Conservation (phyloP, 2,888 invertebrate species). For the Apodemia zela region DNA sequence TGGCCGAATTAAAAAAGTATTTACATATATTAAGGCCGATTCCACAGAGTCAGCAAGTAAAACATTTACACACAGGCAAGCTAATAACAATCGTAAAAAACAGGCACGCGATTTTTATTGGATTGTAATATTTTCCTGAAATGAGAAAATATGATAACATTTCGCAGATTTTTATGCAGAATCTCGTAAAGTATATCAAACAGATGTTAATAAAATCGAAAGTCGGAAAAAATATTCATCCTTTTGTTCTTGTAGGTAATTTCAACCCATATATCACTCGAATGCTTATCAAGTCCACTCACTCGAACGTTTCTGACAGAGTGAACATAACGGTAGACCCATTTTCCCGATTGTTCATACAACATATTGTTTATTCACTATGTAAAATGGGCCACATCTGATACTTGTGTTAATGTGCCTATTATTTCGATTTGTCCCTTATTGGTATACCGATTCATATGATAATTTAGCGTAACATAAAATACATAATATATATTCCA, state of each 20-base stretch:
- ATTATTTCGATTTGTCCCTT: background rate
- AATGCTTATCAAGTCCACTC: conserved; percentile 15
- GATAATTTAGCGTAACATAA: too few relatives aligned
- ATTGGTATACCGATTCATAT: background rate
- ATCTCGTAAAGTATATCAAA: background rate
- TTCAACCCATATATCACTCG: conserved; percentile 9
- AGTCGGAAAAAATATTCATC: conserved; percentile 9
- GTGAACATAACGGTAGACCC: conserved; percentile 21
- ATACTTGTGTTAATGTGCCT: background rate
- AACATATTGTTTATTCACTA: conserved; percentile 37
- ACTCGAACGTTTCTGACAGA: conserved; percentile 15
- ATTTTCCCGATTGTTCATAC: conserved; percentile 33
- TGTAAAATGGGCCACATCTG: conserved; percentile 1
- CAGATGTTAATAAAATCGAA: conserved; percentile 1
- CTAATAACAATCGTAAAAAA: too few relatives aligned
- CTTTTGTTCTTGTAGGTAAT: conserved; percentile 15
- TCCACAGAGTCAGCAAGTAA: too few relatives aligned
- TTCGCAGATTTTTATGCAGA: background rate
- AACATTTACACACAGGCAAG: too few relatives aligned
- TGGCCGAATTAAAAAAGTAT: too few relatives aligned
- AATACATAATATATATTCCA: too few relatives aligned
- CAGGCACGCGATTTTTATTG: too few relatives aligned
- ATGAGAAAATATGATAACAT: too few relatives aligned
- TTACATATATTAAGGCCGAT: too few relatives aligned
- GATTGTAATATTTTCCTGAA: too few relatives aligned